Evolutionary conservation across 2,797 vertebrate genomes (phyloP), one percentile per base, ranked within the genome.

Genomic region (Takifugu ocellatus): DNA sequence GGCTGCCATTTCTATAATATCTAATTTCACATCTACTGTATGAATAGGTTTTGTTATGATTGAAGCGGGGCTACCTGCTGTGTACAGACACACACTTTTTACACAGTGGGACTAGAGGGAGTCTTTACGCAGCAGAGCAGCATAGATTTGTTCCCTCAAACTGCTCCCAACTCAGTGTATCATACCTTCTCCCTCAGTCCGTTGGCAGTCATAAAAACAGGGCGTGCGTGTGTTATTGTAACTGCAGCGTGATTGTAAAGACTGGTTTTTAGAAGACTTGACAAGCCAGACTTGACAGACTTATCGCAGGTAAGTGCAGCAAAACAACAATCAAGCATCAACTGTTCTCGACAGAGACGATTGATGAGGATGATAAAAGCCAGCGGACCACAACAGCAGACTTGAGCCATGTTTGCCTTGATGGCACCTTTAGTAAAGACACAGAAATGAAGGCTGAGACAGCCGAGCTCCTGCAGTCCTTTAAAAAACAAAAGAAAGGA

Each of bases 381-480:
- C 63, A 48, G 50, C 51, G 55, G 15, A 49, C 12, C 16, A 49
- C 48, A 62, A 31, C 8, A 12, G 60, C 45, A 59, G 59, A 46
- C 39, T 55, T 52, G 51, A 50, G 26, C 24, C 17, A 17, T 67
- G 42, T 10, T 25, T 43, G 66, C 49, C 43, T 43, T 79, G 71
- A 74, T 61, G 73, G 51, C 63, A 66, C 69, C 74, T 74, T 58
- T 52, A 58, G 59, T 59, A 51, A 61, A 53, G 9, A 10, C 60
- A 24, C 51, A 50, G 75, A 70, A 75, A 85, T 77, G 72, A 78
- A 54, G 17, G 43, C 59, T 49, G 48, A 42, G 49, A 68, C 51
- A 59, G 52, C 6, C 39, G 48, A 24, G 31, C 55, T 67, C 61
- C 29, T n/a, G 51, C 27, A 29, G 27, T 21, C 21, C 21, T 21